A percentile compares a stretch with the other conserved stretches of the same genome.
These are phyloP conservation scores for Lateolabrax maculatus DNA, from an alignment of 2,797 vertebrate genomes.

Conservation along the genomic window DNA sequence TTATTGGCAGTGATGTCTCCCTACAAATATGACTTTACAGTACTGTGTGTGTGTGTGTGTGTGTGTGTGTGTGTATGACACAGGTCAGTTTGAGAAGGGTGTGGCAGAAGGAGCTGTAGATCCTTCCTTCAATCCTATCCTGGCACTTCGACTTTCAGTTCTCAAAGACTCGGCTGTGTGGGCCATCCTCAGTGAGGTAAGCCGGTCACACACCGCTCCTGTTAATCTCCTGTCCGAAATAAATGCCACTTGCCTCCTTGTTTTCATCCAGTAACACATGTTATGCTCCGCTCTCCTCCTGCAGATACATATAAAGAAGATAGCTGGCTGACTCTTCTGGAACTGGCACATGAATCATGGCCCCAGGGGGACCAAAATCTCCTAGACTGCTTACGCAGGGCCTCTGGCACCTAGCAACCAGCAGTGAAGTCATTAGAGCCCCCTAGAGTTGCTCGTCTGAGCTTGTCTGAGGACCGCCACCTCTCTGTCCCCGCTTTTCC, in stretches of 20 bases:
- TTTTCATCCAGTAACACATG: slow-evolving; percentile 6
- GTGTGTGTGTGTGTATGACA: slow-evolving; percentile 33
- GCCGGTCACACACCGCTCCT: slow-evolving; percentile 41
- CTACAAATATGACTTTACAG: not conserved
- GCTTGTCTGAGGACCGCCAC: slow-evolving; percentile 66
- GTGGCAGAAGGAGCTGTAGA: slow-evolving; percentile 93
- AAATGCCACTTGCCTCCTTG: not conserved
- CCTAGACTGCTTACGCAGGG: slow-evolving; percentile 72
- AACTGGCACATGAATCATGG: slow-evolving; percentile 59
- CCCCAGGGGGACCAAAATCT: slow-evolving; percentile 64
- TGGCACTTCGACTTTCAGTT: slow-evolving; percentile 93
- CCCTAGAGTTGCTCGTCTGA: slow-evolving; percentile 65
- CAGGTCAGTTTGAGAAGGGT: slow-evolving; percentile 96
- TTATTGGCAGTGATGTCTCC: not conserved
- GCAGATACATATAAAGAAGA: slow-evolving; percentile 98
- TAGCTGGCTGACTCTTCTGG: slow-evolving; percentile 86
- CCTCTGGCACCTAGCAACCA: slow-evolving; percentile 73
- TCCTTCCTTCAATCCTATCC: slow-evolving; percentile 90
- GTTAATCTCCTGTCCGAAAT: slow-evolving; percentile 21
- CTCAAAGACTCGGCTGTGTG: slow-evolving; percentile 96
- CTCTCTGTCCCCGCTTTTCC: slow-evolving; percentile 52
- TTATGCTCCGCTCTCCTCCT: slow-evolving; percentile 73
- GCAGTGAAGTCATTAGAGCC: slow-evolving; percentile 75
- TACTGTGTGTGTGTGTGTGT: not conserved
- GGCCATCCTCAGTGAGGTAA: slow-evolving; percentile 98